Conservation (phyloP, 1,140 invertebrate species). For the Elysia chlorotica region DNA sequence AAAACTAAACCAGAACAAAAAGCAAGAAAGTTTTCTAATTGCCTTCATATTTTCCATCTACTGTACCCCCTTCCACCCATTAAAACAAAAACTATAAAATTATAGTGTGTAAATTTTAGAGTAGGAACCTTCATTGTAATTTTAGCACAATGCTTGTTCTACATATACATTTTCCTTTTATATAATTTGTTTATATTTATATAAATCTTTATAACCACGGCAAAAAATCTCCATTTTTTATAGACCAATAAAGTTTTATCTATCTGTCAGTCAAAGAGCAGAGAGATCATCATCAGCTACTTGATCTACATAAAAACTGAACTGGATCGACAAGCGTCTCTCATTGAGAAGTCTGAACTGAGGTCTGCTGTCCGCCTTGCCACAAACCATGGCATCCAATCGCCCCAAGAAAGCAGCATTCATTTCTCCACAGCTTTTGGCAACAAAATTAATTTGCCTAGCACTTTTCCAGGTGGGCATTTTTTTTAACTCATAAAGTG, state of each 20-base stretch:
- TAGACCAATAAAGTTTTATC: background rate
- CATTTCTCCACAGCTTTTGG: slow-evolving; percentile 51
- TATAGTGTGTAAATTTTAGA: too few relatives aligned
- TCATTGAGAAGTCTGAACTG: slow-evolving; percentile 44
- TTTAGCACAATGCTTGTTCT: too few relatives aligned
- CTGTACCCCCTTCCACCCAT: too few relatives aligned
- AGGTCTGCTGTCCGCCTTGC: slow-evolving; percentile 31
- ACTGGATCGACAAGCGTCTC: slow-evolving; percentile 31
- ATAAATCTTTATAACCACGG: too few relatives aligned
- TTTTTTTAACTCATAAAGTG: too few relatives aligned
- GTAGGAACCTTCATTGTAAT: too few relatives aligned
- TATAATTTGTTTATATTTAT: too few relatives aligned
- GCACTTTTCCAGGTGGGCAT: slow-evolving; percentile 35
- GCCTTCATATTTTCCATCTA: too few relatives aligned
- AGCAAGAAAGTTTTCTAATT: too few relatives aligned
- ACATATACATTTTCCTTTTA: too few relatives aligned
- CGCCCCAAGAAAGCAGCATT: slow-evolving; percentile 33
- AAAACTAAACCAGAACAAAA: too few relatives aligned
- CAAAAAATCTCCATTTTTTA: background rate
- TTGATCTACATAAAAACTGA: slow-evolving; percentile 52
- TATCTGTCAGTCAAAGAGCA: slow-evolving; percentile 39
- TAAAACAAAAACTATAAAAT: too few relatives aligned
- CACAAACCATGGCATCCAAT: slow-evolving; percentile 50
- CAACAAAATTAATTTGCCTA: slow-evolving; percentile 39
- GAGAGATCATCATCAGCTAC: slow-evolving; percentile 46